Evolutionary conservation across 2,888 invertebrate genomes (phyloP).

Genomic region (Phrixothrix hirtus): DNA sequence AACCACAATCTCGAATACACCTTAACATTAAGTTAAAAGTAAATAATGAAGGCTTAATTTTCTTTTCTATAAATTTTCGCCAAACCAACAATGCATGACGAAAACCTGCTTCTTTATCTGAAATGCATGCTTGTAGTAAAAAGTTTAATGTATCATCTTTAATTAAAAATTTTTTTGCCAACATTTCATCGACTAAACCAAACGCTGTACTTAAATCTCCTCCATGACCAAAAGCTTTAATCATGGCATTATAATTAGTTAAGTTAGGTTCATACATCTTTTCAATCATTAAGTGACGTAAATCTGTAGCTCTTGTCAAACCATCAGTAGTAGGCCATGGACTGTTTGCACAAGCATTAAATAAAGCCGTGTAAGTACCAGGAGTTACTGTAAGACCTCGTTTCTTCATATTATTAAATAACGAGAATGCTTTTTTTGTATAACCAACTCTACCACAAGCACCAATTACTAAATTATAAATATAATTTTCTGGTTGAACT

Average conservation of each 20-base stretch:
- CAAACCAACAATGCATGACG: constrained; percentile 82
- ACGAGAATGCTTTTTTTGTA: constrained; percentile 80
- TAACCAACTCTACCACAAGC: constrained; percentile 84
- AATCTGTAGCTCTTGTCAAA: constrained; percentile 66
- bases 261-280: constrained; percentile 71
- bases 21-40: constrained; percentile 82
- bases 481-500: constrained; percentile 76
- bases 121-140: constrained; percentile 81
- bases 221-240: constrained; percentile 87
- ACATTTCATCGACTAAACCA: constrained; percentile 82
- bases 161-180: constrained; percentile 63
- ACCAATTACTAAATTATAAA: constrained; percentile 81
- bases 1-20: constrained; percentile 78
- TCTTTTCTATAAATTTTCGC: constrained; percentile 74
- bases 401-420: constrained; percentile 83
- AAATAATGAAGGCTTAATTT: constrained; percentile 69
- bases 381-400: constrained; percentile 66
- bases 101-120: constrained; percentile 78
- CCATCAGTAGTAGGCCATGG: constrained; percentile 68
- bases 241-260: constrained; percentile 84
- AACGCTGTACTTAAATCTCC: constrained; percentile 80
- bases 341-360: constrained; percentile 86
- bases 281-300: constrained; percentile 71
- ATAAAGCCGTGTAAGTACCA: constrained; percentile 81
- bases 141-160: constrained; percentile 75